phyloP scores from a whole-genome alignment of 2,797 vertebrate genomes.

The Sebastes umbrosus region DNA sequence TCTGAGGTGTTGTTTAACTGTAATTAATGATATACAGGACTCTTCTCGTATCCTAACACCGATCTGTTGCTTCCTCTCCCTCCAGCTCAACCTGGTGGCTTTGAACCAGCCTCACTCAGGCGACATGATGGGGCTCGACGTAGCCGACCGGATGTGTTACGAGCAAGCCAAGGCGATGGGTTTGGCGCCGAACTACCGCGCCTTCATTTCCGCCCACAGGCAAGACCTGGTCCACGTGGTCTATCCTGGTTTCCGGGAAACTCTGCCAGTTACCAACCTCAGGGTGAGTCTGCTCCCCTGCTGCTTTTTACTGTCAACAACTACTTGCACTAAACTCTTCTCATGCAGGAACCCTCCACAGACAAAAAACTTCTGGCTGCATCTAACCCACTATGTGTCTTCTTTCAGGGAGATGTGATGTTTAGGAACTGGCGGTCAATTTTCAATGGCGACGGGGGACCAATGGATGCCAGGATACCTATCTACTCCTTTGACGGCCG shows the following conservation, averaged over 20 bases:
- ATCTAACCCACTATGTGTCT: not conserved
- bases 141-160: constrained; percentile 90
- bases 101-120: constrained; percentile 91
- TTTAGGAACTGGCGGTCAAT: constrained; percentile 91
- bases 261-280: constrained; percentile 87
- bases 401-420: constrained; percentile 88
- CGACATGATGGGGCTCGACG: constrained; percentile 81
- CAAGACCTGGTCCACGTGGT: constrained; percentile 80
- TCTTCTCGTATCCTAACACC: not conserved
- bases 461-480: constrained; percentile 84
- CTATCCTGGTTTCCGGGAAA: constrained; percentile 68
- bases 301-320: not conserved
- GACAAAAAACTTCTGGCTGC: not conserved
- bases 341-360: not conserved
- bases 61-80: not conserved
- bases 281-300: constrained; percentile 80
- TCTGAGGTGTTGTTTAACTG: not conserved
- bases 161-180: constrained; percentile 92
- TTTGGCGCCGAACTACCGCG: constrained; percentile 88
- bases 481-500: constrained; percentile 96
- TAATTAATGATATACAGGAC: not conserved
- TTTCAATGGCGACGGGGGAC: constrained; percentile 85
- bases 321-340: not conserved
- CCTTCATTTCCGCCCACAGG: constrained; percentile 90
- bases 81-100: constrained; percentile 91